phyloP scores from a whole-genome alignment of 2,797 vertebrate species.

The Coranthus polyacanthus region DNA sequence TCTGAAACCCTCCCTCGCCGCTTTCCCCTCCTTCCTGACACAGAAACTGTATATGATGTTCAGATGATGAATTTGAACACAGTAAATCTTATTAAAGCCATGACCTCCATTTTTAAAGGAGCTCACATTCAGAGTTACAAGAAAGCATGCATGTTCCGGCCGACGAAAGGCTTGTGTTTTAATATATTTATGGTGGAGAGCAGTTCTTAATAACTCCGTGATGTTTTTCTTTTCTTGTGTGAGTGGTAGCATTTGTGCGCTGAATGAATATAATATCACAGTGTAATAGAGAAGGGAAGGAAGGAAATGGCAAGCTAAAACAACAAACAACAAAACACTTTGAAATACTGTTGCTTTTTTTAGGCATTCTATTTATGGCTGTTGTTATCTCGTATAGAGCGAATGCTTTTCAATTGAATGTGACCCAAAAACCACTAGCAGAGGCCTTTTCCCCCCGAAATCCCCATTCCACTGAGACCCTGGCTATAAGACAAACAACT shows the following conservation, averaged over 20 bases:
- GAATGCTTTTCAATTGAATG: conserved; percentile 46
- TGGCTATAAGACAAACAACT: conserved; percentile 53
- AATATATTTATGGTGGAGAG: background rate
- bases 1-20: conserved; percentile 18
- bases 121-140: conserved; percentile 1
- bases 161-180: no score
- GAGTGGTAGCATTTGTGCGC: background rate
- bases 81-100: conserved; percentile 23
- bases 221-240: conserved; percentile 5
- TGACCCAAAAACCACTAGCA: conserved; percentile 61
- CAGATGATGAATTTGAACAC: conserved; percentile 41
- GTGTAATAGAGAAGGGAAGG: background rate
- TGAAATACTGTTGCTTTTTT: conserved; percentile 45
- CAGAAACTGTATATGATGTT: conserved; percentile 54
- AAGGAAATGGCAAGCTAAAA: conserved; percentile 4
- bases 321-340: conserved; percentile 24
- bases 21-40: conserved; percentile 34
- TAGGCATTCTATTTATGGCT: conserved; percentile 54
- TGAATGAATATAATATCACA: background rate
- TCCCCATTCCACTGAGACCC: conserved; percentile 55
- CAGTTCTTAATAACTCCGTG: background rate
- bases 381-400: conserved; percentile 39
- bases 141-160: conserved; percentile 1
- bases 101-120: conserved; percentile 36
- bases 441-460: conserved; percentile 34